Evolutionary conservation across 92 coral and sea anemone species (phyloP).

Genomic region (Epizoanthus scotinus): DNA sequence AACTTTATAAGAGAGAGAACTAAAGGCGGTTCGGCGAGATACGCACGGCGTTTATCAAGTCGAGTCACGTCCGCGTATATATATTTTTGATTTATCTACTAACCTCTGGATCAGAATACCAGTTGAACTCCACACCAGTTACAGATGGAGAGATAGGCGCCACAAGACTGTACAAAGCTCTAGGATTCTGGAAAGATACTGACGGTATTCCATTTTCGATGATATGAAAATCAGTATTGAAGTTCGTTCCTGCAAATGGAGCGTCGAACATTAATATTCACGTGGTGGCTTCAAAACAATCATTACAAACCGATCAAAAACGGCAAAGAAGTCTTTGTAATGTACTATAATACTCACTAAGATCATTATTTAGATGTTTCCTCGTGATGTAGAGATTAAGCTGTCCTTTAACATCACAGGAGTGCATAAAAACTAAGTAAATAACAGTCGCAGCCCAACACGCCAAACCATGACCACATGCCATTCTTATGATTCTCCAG

Average conservation of each 20-base stretch:
- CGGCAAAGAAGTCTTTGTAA: slow-evolving; percentile 24
- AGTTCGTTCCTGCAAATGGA: slow-evolving; percentile 72
- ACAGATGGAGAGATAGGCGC: slow-evolving; percentile 68
- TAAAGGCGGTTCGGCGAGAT: not conserved
- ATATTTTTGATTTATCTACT: too few relatives aligned
- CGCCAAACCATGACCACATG: slow-evolving; percentile 36
- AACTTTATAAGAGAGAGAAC: not conserved
- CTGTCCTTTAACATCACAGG: slow-evolving; percentile 50
- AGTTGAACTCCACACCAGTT: slow-evolving; percentile 53
- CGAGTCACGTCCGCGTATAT: slow-evolving; percentile 61
- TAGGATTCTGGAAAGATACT: slow-evolving; percentile 55
- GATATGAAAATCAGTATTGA: slow-evolving; percentile 61
- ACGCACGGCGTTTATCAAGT: not conserved
- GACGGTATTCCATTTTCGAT: slow-evolving; percentile 64
- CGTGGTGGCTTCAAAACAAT: slow-evolving; percentile 31
- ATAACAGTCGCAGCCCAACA: not conserved
- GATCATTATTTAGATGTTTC: slow-evolving; percentile 60
- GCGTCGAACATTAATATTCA: slow-evolving; percentile 28
- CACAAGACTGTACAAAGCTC: slow-evolving; percentile 73
- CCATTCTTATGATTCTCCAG: slow-evolving; percentile 9
- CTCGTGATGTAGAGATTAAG: slow-evolving; percentile 69
- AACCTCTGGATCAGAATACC: slow-evolving; percentile 87
- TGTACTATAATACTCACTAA: slow-evolving; percentile 68
- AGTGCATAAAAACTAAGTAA: slow-evolving; percentile 22
- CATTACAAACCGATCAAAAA: slow-evolving; percentile 40